Base-by-base conservation (phyloP, 2,888 invertebrate species). In the Lithophane socia region DNA sequence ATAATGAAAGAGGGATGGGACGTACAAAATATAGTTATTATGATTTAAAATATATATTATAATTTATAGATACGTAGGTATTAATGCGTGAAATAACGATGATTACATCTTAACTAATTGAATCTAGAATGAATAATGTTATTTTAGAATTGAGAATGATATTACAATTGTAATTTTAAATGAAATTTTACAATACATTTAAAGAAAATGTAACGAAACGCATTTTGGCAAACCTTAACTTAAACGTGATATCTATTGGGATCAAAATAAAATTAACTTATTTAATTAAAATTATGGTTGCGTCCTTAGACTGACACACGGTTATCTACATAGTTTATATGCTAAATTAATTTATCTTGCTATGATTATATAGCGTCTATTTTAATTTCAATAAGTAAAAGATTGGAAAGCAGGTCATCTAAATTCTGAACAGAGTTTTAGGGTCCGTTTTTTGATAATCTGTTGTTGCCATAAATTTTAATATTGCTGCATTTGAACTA, bases 141-240 rank as follows among this genome's bases (percentile, higher is more conserved):
- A n/a, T 61, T 75, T 60, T 60, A 72, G 8, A 29, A 42, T 70
- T 16, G 10, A 52, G 29, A 37, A 37, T 18, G 69, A 49, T 37
- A 12, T 71, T 29, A 18, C 7, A 44, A 70, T 65, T 54, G 3
- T 16, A 37, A 13, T 18, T 37, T n/a, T 52, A 0, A n/a, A 16
- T 37, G 10, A 68, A 3, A 18, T 44, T 66, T 49, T 13, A 49
- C 8, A 49, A 29, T 29, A 29, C 9, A 44, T 44, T 44, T 1
- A 29, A 29, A 9, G 8, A 29, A 29, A 65, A 66, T 0, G 12
- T 24, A 8, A 18, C 21, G 18, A 13, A 16, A 24, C 21, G 9
- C 9, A 42, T 13, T 37, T 24, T 3, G 21, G 0, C 8, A 42
- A 44, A 24, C 21, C 24, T 37, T 37, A 58, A 66, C 29, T 29